Evolutionary conservation across 1,140 invertebrate genomes (phyloP), one percentile per base, ranked within the genome.

Genomic region (Phymorhynchus buccinoides): DNA sequence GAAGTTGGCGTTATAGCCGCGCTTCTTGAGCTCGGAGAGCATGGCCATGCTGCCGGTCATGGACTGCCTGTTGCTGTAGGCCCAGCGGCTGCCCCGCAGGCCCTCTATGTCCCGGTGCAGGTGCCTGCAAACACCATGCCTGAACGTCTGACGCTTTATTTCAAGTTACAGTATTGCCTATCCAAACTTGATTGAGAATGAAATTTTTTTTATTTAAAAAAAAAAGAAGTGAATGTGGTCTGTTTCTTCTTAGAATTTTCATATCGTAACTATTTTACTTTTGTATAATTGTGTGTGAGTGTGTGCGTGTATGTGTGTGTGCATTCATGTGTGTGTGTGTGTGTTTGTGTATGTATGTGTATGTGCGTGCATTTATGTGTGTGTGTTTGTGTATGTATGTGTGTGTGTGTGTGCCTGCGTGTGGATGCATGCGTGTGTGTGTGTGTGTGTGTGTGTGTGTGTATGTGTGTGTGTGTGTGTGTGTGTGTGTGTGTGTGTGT

Each of bases 1-100:
- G 85, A 89, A 90, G 9, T 22, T 83, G 42, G 86, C 68, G 52
- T 89, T 87, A 42, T 41, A 83, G 41, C 87, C 87, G 48, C 80
- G 85, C 44, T 87, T 87, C 68, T 86, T 87, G 1, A 89, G 80
- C 62, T 88, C 83, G 48, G 37, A 68, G 12, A 89, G 48, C 1
- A 87, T 83, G 30, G 87, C 79, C 12, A 87, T 41, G 35, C 48
- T 75, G 62, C 88, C 88, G 86, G 87, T 89, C 14, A 88, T 14
- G 9, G 88, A 89, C 27, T 62, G n/a, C 14, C 32, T 41, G 37
- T 86, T 85, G 30, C 81, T 87, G 35, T 84, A 88, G 12, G 86
- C 88, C 86, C 86, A 89, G 1, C 81, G 80, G 42, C 85, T 44
- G 41, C 88, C 88, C 42, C 85, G 85, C 37, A 87, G 68, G 62